Conservation (phyloP, 1,140 invertebrate genomes). For the Pseudobourletiella spinata region DNA sequence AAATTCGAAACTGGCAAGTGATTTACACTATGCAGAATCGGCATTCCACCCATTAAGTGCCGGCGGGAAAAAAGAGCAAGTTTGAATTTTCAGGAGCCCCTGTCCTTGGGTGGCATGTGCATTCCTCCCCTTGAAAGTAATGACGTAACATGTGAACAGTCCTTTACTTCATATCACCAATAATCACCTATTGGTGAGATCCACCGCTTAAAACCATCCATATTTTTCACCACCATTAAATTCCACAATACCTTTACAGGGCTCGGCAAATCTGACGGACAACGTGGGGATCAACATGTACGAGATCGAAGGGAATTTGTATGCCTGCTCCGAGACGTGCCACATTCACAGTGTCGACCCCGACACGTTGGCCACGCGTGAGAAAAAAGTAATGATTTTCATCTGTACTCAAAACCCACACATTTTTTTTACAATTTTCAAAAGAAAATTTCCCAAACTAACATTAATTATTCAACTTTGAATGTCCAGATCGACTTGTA, state of each 20-base stretch:
- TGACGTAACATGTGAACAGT: too few species aligned
- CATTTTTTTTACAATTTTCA: neutral
- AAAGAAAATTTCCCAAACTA: neutral
- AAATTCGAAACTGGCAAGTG: too few species aligned
- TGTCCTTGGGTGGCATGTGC: too few species aligned
- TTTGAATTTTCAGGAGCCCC: too few species aligned
- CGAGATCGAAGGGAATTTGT: conserved; percentile 39
- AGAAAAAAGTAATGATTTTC: conserved; percentile 41
- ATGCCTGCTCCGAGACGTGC: conserved; percentile 42
- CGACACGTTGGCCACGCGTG: conserved; percentile 39
- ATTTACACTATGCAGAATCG: too few species aligned
- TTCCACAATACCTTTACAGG: too few species aligned
- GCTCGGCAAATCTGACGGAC: conserved; percentile 38
- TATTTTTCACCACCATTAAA: neutral
- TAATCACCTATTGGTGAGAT: too few species aligned
- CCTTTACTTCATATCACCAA: too few species aligned
- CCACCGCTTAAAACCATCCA: neutral
- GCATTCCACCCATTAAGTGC: too few species aligned
- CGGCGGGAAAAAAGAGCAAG: too few species aligned
- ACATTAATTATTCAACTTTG: neutral
- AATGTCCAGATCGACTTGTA: conserved; percentile 38
- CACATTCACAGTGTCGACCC: conserved; percentile 29
- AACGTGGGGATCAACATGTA: conserved; percentile 42
- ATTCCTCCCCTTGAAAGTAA: too few species aligned
- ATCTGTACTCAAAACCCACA: neutral